Base-by-base conservation (phyloP, 2,888 invertebrate species). In the Hyposoter dolosus region DNA sequence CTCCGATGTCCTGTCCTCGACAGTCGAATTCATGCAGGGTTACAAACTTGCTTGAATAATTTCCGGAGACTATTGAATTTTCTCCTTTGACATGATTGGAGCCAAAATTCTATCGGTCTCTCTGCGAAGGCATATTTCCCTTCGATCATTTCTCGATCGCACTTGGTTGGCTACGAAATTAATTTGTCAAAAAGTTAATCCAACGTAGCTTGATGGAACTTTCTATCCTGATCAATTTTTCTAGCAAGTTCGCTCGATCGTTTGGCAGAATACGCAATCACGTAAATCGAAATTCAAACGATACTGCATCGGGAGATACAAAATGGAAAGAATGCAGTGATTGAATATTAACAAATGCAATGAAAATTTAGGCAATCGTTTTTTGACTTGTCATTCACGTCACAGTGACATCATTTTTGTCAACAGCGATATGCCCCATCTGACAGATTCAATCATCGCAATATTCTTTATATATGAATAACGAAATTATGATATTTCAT, bases 401-500 rank as follows among this genome's bases (percentile, higher is more conserved):
- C 28, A 28, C 28, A 60, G 5, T 1, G 6, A 32, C 32, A 17
- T n/a, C 32, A n/a, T 19, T 72, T 10, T 15, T 72, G 10, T 45
- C 56, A n/a, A 23, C 23, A 19, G 53, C 28, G 32, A 69, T 47
- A 69, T 47, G 19, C n/a, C 53, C 35, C 12, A 32, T 35, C 32
- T 35, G n/a, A 35, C 23, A 19, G 43, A 19, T 17, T 74, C 69
- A 53, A 43, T 43, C 56, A 19, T 65, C n/a, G n/a, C 35, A 50
- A 60, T 47, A 83, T 83, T 75, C 45, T 75, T 50, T 45, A 40
- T 45, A 40, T 66, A 32, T 12, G 10, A 78, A 3, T 45, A 32
- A 32, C 12, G 45, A 60, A 50, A 82, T 82, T 82, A 69, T 85
- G 15, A 23, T 78, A 77, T 77, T 69, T 56, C 56, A 43, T 78